phyloP scores from a whole-genome alignment of 2,888 invertebrate genomes.

The Cacoxenus indagator region DNA sequence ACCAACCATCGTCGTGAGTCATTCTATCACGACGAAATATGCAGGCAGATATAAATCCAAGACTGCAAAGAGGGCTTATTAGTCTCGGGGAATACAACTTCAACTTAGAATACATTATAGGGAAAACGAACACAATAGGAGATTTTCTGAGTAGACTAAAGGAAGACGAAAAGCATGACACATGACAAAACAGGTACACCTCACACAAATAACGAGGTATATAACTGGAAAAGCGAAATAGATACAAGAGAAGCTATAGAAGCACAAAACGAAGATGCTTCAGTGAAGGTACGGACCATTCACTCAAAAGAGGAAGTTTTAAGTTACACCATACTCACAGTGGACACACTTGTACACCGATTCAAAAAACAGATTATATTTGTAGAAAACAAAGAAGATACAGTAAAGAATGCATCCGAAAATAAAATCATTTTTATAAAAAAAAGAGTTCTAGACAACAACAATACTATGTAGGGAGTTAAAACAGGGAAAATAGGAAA shows the following conservation, averaged over 20 bases:
- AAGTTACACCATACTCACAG: conserved; percentile 34
- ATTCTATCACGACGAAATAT: conserved; percentile 32
- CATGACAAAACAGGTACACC: no score
- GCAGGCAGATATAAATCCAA: conserved; percentile 26
- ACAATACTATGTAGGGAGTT: conserved; percentile 14
- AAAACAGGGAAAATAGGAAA: conserved; percentile 25
- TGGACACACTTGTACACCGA: conserved; percentile 36
- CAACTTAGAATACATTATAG: conserved; percentile 32
- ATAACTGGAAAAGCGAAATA: not conserved
- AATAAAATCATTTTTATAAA: conserved; percentile 29
- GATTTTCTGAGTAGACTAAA: conserved; percentile 34
- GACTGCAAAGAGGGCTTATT: conserved; percentile 30
- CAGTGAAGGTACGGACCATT: not conserved
- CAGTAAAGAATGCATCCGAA: conserved; percentile 27
- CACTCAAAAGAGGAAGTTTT: conserved; percentile 36
- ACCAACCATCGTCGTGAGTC: no score
- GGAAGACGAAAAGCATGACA: no score
- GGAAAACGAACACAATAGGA: conserved; percentile 29
- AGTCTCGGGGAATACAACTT: conserved; percentile 34
- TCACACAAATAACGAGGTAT: no score
- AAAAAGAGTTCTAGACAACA: conserved; percentile 19
- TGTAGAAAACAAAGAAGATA: conserved; percentile 25
- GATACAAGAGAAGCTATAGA: no score
- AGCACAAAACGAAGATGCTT: no score
- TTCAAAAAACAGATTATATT: conserved; percentile 29